Conservation (phyloP, 2,888 invertebrate genomes). For the Caenorhabditis plicata region DNA sequence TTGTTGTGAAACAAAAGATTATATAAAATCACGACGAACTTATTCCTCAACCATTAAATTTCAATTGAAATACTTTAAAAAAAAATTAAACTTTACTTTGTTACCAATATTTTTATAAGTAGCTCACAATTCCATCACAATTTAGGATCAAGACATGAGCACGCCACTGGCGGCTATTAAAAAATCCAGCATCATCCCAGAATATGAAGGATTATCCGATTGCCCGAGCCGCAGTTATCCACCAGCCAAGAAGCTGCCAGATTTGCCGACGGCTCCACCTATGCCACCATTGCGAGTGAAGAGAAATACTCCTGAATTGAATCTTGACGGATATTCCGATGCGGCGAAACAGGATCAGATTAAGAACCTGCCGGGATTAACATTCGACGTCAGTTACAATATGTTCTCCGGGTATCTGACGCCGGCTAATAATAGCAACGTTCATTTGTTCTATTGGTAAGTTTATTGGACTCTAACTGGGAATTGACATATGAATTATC, state of each 20-base stretch:
- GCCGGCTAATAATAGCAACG: slow-evolving; percentile 20
- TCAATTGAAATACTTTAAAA: too few relatives aligned
- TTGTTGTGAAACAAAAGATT: too few relatives aligned
- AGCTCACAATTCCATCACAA: too few relatives aligned
- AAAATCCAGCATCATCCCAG: too few relatives aligned
- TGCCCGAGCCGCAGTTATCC: slow-evolving; percentile 18
- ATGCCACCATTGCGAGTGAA: slow-evolving; percentile 16
- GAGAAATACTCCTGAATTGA: too few relatives aligned
- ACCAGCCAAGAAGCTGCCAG: slow-evolving; percentile 16
- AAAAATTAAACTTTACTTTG: too few relatives aligned
- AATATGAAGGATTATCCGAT: slow-evolving; percentile 6
- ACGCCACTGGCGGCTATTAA: too few relatives aligned
- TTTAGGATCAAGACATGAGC: too few relatives aligned
- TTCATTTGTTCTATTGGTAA: slow-evolving; percentile 42
- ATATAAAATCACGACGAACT: too few relatives aligned
- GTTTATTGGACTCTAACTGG: background rate
- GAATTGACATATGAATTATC: background rate
- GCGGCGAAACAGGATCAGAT: slow-evolving; percentile 19
- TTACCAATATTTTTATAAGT: too few relatives aligned
- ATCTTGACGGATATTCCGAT: too few relatives aligned
- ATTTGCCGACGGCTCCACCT: slow-evolving; percentile 23
- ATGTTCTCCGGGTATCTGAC: slow-evolving; percentile 45
- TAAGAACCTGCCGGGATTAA: slow-evolving; percentile 30
- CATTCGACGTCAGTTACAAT: slow-evolving; percentile 30
- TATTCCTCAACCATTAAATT: too few relatives aligned